A percentile compares a stretch with the other conserved stretches of the same genome.
Evolutionary conservation across 2,113 vertebrate genomes (phyloP).

Genomic region (Percina caprodes): DNA sequence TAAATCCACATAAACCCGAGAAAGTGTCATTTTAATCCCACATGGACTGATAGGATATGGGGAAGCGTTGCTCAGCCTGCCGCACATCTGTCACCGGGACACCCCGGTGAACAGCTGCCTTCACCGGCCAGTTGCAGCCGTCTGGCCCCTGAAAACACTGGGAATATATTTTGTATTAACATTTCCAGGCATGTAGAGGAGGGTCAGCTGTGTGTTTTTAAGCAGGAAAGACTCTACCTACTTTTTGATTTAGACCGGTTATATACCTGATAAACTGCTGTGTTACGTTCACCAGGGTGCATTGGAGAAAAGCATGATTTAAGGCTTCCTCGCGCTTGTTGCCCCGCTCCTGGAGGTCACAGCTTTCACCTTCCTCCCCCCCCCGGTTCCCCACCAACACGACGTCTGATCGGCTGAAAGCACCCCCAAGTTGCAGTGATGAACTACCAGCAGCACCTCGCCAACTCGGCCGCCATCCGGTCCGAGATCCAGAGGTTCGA

Average conservation of each 20-base stretch:
- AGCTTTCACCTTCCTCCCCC: too few relatives aligned
- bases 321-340: background rate
- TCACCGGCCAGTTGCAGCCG: constrained; percentile 51
- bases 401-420: background rate
- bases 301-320: background rate
- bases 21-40: background rate
- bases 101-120: constrained; percentile 62
- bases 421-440: constrained; percentile 68
- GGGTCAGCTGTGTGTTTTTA: fast-evolving
- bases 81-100: constrained; percentile 74
- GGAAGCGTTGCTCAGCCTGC: constrained; percentile 60
- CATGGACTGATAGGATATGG: constrained; percentile 71
- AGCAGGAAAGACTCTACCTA: fast-evolving
- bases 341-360: constrained; percentile 40
- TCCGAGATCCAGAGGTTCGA: constrained; percentile 97
- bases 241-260: too few relatives aligned
- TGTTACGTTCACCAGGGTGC: background rate
- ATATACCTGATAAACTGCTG: background rate
- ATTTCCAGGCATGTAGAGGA: constrained; percentile 6
- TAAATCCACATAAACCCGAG: background rate
- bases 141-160: background rate
- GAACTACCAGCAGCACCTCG: constrained; percentile 99
- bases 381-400: too few relatives aligned
- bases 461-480: constrained; percentile 96
- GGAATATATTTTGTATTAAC: background rate